A percentile compares a stretch with the other conserved stretches of the same genome.
Evolutionary conservation across 1,140 invertebrate genomes (phyloP).

Genomic region (Eumaeus atala): DNA sequence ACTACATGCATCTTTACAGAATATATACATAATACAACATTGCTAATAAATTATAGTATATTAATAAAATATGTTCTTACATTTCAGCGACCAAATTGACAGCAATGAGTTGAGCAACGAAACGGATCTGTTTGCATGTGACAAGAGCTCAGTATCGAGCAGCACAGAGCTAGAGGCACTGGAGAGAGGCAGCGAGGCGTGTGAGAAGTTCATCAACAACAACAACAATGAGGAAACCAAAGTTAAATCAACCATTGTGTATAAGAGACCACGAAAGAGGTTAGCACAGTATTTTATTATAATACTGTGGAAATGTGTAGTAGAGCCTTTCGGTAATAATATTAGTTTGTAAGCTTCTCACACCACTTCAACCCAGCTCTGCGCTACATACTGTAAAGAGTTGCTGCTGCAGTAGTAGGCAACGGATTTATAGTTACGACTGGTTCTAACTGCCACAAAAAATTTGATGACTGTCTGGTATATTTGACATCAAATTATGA

Average conservation of each 20-base stretch:
- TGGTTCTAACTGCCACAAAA: too few relatives aligned
- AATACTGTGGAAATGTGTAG: too few relatives aligned
- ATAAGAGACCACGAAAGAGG: conserved; percentile 50
- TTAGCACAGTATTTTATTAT: conserved; percentile 15
- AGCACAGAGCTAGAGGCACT: conserved; percentile 41
- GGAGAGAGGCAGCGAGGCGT: conserved; percentile 27
- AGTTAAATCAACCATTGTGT: conserved; percentile 34
- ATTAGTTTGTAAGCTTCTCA: too few relatives aligned
- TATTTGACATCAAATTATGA: too few relatives aligned
- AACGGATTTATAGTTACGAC: too few relatives aligned
- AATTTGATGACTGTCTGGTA: too few relatives aligned
- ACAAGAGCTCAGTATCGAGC: conserved; percentile 54
- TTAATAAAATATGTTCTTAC: conserved; percentile 2
- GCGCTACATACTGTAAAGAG: too few relatives aligned
- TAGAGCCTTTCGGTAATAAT: too few relatives aligned
- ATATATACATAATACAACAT: too few relatives aligned
- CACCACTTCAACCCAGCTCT: too few relatives aligned
- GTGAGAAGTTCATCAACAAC: conserved; percentile 56
- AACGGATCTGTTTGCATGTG: conserved; percentile 62
- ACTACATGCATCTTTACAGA: neutral
- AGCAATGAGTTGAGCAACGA: conserved; percentile 64
- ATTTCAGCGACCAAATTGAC: conserved; percentile 54
- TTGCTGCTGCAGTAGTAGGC: too few relatives aligned
- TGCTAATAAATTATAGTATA: too few relatives aligned
- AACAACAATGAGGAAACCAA: conserved; percentile 60